phyloP scores from a whole-genome alignment of 2,888 invertebrate genomes.

The Eurois occulta region DNA sequence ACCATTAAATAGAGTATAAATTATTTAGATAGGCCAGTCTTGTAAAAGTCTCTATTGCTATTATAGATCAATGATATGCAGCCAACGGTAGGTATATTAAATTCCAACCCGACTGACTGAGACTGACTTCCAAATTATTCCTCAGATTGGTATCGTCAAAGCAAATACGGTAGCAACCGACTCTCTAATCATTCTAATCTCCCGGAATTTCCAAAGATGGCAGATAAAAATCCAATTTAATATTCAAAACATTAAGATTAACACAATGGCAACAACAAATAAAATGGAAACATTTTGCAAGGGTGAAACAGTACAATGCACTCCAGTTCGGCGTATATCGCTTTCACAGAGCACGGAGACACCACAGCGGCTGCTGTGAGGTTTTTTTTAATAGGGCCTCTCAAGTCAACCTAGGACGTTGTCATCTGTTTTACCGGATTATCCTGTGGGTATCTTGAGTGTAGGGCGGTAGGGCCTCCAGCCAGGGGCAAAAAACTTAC shows the following conservation, averaged over 20 bases:
- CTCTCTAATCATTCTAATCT: constrained; percentile 8
- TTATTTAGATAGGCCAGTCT: background rate
- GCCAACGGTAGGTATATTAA: background rate
- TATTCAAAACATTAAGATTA: constrained; percentile 43
- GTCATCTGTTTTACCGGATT: too few species aligned
- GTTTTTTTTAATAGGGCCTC: too few species aligned
- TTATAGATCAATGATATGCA: background rate
- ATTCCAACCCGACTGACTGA: background rate
- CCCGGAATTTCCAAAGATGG: constrained; percentile 25
- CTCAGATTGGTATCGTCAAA: background rate
- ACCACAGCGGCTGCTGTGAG: background rate
- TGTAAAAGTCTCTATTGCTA: background rate
- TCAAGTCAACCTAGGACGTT: too few species aligned
- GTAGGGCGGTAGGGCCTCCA: too few species aligned
- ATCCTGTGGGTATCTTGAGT: too few species aligned
- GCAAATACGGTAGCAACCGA: constrained; percentile 11
- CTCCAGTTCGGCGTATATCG: constrained; percentile 53
- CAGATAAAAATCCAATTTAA: constrained; percentile 40
- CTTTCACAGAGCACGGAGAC: background rate
- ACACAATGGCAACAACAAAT: constrained; percentile 52
- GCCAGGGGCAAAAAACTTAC: too few species aligned
- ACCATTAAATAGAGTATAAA: background rate
- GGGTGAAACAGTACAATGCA: constrained; percentile 72
- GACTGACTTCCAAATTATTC: background rate
- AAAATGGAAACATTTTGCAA: constrained; percentile 69